Base-by-base conservation (phyloP, 2,888 invertebrate genomes). In the Galeruca laticollis region DNA sequence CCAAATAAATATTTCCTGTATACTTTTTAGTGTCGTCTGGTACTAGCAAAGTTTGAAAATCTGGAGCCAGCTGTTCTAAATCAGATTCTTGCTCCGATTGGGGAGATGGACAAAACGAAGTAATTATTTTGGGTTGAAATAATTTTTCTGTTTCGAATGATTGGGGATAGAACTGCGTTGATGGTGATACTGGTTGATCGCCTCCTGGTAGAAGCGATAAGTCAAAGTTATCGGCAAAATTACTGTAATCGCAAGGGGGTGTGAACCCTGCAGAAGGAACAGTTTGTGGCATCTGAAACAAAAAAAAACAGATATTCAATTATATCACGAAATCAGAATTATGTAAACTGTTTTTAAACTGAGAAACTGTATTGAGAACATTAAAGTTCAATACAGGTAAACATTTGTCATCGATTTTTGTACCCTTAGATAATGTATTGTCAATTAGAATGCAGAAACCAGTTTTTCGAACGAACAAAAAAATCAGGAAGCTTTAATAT, bases 281-380 rank as follows among this genome's bases (percentile, higher is more conserved):
- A 81, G 91, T 93, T 88, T 94, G 94, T 86, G 93, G 92, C 93
- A 93, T 93, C 94, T 94, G 90, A 11, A 87, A 88, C 75, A 76
- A 79, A 76, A 18, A 66, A 15, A 59, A n/a, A n/a, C n/a, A n/a
- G n/a, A n/a, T n/a, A n/a, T n/a, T n/a, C n/a, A n/a, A n/a, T n/a
- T n/a, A n/a, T 57, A 5, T 26, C 26, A 26, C 6, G 2, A 26
- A 26, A 26, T 26, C 26, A 26, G 6, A 5, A 26, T 5, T 3
- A 26, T 26, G 26, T 26, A 26, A 6, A n/a, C n/a, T n/a, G 26
- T 26, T 26, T 26, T 26, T 26, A 5, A 3, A 26, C 3, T 26
- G 6, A 26, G 26, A 26, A 26, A 1, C 26, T 26, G 5, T 26
- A 2, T 26, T 26, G n/a, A n/a, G n/a, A n/a, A n/a, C n/a, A n/a